Percentiles rank a stretch among this genome's conserved stretches.
Conservation (phyloP, 1,140 invertebrate species). For the Caenorhabditis elegans region WBcel235 BX284602.5:8203501-8204000, state of each 20-base stretch:
- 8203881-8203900: background rate
- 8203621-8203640: conserved; percentile 40
- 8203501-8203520: too few relatives aligned
- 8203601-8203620: conserved; percentile 56
- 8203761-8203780: too few relatives aligned
- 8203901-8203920: background rate
- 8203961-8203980: background rate
- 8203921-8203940: background rate
- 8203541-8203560: conserved; percentile 52
- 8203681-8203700: background rate
- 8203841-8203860: background rate
- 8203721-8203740: background rate
- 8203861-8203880: background rate
- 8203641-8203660: conserved; percentile 22
- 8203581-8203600: conserved; percentile 67
- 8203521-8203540: too few relatives aligned
- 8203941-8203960: too few relatives aligned
- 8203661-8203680: background rate
- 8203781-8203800: too few relatives aligned
- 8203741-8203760: too few relatives aligned
- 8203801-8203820: background rate
- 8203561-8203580: conserved; percentile 2
- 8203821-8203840: background rate
- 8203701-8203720: background rate
- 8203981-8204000: background rate